These are phyloP conservation scores for Agelastica alni DNA, from an alignment of 2,888 invertebrate genomes.

Conservation along the genomic window DNA sequence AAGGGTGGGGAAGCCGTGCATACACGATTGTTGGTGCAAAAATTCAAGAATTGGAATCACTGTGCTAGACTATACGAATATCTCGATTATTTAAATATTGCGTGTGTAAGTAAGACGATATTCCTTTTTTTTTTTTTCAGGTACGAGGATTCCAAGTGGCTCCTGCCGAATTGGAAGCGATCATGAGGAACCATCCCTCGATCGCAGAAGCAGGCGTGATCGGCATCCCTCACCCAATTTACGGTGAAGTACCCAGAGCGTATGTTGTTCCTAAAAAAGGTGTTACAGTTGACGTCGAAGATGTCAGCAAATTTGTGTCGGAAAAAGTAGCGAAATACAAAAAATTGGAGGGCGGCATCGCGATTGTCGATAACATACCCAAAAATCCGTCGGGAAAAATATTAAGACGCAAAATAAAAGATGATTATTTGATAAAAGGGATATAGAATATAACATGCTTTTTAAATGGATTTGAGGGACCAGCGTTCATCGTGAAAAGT, in stretches of 20 bases:
- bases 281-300: slow-evolving; percentile 55
- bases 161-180: slow-evolving; percentile 83
- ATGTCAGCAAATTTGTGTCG: slow-evolving; percentile 66
- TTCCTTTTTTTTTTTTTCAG: slow-evolving; percentile 20
- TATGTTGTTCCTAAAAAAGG: slow-evolving; percentile 65
- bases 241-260: slow-evolving; percentile 78
- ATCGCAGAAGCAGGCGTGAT: slow-evolving; percentile 83
- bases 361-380: slow-evolving; percentile 62
- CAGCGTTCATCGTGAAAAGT: too few relatives aligned
- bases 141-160: slow-evolving; percentile 69
- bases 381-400: slow-evolving; percentile 67
- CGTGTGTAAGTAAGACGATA: too few relatives aligned
- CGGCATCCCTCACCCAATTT: slow-evolving; percentile 69
- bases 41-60: too few relatives aligned
- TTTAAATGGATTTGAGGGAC: neutral
- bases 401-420: slow-evolving; percentile 52
- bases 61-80: too few relatives aligned
- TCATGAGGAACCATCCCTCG: slow-evolving; percentile 72
- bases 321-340: slow-evolving; percentile 78
- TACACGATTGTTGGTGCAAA: too few relatives aligned
- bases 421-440: slow-evolving; percentile 2
- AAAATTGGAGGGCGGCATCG: slow-evolving; percentile 63
- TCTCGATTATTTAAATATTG: too few relatives aligned
- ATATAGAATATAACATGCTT: neutral
- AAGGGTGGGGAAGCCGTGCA: too few relatives aligned